phyloP scores from a whole-genome alignment of 2,888 invertebrate genomes.

The Octonoba sinensis region DNA sequence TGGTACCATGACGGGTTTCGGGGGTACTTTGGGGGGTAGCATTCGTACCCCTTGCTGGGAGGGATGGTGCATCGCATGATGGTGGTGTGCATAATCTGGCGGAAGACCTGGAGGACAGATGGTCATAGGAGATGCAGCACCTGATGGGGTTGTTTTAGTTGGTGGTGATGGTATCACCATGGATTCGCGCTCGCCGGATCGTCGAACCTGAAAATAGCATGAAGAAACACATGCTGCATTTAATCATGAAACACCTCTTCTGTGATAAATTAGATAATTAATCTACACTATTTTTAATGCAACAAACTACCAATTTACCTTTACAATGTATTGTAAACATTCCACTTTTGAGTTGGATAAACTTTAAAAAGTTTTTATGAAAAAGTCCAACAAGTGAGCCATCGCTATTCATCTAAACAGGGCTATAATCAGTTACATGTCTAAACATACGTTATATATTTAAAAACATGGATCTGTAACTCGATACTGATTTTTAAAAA shows the following conservation, averaged over 20 bases:
- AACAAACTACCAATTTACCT: too few species aligned
- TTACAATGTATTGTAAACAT: too few species aligned
- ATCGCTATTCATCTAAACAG: too few species aligned
- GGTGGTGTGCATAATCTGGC: slow-evolving; percentile 55
- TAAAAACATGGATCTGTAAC: too few species aligned
- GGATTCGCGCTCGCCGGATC: slow-evolving; percentile 35
- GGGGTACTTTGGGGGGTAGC: slow-evolving; percentile 59
- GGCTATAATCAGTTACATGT: too few species aligned
- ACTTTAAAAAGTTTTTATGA: too few species aligned
- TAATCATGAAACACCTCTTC: not conserved
- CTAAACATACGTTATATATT: too few species aligned
- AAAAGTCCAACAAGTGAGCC: too few species aligned
- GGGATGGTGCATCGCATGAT: slow-evolving; percentile 44
- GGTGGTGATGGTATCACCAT: slow-evolving; percentile 48
- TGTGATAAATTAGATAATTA: not conserved
- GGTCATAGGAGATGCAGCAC: slow-evolving; percentile 47
- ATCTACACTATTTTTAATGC: too few species aligned
- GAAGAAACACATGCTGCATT: not conserved
- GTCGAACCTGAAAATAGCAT: slow-evolving; percentile 32
- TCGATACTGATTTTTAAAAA: too few species aligned
- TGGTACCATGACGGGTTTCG: slow-evolving; percentile 60
- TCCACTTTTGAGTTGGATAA: too few species aligned
- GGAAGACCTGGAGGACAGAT: slow-evolving; percentile 53
- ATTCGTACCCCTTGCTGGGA: slow-evolving; percentile 55
- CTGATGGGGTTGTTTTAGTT: slow-evolving; percentile 32